Conservation (phyloP, 2,888 invertebrate species). For the Meganola albula region DNA sequence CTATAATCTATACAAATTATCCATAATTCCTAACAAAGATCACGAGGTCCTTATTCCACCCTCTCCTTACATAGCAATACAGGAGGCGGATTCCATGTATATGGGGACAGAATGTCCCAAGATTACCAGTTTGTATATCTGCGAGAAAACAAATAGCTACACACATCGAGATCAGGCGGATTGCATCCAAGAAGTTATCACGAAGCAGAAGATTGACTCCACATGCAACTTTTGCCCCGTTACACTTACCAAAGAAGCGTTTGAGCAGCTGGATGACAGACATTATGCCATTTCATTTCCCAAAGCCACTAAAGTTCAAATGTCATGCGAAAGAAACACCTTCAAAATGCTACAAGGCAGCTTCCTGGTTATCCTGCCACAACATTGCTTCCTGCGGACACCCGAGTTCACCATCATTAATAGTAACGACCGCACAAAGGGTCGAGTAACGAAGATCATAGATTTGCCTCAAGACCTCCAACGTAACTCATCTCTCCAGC, state of each 20-base stretch:
- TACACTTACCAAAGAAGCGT: background rate
- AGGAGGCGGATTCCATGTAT: background rate
- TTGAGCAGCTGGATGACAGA: slow-evolving; percentile 7
- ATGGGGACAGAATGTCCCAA: background rate
- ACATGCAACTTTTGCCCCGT: slow-evolving; percentile 1
- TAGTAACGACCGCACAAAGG: background rate
- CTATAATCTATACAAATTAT: background rate
- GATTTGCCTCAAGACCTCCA: background rate
- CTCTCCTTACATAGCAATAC: background rate
- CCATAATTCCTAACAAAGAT: background rate
- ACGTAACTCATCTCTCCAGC: background rate
- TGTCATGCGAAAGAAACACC: background rate
- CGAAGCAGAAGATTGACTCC: background rate
- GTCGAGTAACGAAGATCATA: slow-evolving; percentile 1
- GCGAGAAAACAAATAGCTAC: background rate
- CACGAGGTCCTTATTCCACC: background rate
- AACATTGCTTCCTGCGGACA: background rate
- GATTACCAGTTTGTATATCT: background rate
- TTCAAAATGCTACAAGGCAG: background rate
- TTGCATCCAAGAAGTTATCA: slow-evolving; percentile 6
- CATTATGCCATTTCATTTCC: slow-evolving; percentile 4
- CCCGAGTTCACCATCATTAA: background rate
- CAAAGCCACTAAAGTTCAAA: slow-evolving; percentile 1
- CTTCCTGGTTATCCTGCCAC: background rate
- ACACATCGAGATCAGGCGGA: background rate